These are phyloP conservation scores for Pseudomyrmex gracilis DNA, from an alignment of 1,140 invertebrate species.

Conservation along the genomic window DNA sequence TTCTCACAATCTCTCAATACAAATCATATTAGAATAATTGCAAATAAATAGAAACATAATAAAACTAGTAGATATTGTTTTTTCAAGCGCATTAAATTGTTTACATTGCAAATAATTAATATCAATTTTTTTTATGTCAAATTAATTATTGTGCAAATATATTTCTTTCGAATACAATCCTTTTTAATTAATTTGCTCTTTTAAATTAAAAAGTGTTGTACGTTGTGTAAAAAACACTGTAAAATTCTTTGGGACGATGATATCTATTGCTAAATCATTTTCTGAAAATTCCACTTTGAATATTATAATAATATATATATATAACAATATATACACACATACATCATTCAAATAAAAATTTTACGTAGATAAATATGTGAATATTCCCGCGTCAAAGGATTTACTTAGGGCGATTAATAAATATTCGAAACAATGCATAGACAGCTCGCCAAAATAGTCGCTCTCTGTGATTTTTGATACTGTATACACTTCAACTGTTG, in stretches of 20 bases:
- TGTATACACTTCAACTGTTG: no score
- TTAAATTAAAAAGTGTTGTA: conserved; percentile 8
- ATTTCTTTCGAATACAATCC: neutral
- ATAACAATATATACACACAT: no score
- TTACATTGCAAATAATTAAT: neutral
- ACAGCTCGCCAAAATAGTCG: no score
- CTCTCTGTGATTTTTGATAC: no score
- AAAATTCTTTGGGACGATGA: neutral
- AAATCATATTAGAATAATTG: neutral
- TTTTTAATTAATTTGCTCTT: conserved; percentile 5
- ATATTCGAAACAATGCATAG: no score
- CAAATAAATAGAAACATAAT: no score
- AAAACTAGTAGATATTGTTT: neutral
- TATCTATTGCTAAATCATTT: neutral
- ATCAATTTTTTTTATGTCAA: neutral
- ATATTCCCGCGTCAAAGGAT: neutral
- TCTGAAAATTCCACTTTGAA: neutral
- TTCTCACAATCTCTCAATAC: neutral
- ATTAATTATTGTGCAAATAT: neutral
- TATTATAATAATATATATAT: neutral
- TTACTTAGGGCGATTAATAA: neutral
- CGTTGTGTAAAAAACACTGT: neutral
- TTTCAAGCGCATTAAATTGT: neutral
- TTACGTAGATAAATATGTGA: conserved; percentile 10
- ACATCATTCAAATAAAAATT: neutral